These are phyloP conservation scores for Piscicola geometra DNA, from an alignment of 2,888 invertebrate species.

Conservation along the genomic window DNA sequence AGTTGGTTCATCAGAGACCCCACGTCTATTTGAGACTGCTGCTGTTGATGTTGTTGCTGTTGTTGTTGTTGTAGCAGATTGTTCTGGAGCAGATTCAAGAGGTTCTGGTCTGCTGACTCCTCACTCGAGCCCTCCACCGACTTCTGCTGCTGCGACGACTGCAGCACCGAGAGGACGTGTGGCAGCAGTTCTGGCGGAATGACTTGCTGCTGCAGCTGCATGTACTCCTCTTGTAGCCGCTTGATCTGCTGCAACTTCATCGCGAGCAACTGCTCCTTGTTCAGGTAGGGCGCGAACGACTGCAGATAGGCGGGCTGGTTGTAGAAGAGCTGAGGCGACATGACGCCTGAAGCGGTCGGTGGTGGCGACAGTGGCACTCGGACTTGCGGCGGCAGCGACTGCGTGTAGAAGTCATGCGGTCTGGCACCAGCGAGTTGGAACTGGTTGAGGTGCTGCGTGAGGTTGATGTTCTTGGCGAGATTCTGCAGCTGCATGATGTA, in stretches of 20 bases:
- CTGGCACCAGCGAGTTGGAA: constrained; percentile 5
- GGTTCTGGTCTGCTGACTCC: neutral
- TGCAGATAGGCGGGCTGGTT: neutral
- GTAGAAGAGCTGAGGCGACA: constrained; percentile 27
- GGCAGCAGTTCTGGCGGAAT: constrained; percentile 23
- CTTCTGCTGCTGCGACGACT: neutral
- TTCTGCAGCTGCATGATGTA: constrained; percentile 17
- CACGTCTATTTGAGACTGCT: neutral
- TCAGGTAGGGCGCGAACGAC: neutral
- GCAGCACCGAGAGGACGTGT: constrained; percentile 12
- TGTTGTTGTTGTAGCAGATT: constrained; percentile 18
- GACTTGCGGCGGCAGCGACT: constrained; percentile 29
- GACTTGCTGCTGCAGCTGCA: constrained; percentile 17
- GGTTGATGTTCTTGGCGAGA: neutral
- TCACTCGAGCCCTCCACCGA: neutral
- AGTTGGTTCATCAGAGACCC: neutral
- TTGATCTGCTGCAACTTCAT: constrained; percentile 27
- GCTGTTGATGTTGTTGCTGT: constrained; percentile 3
- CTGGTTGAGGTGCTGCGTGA: constrained; percentile 17
- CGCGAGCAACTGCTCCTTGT: neutral
- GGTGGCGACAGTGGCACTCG: constrained; percentile 16
- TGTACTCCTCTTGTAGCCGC: constrained; percentile 28
- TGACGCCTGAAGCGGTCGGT: constrained; percentile 22
- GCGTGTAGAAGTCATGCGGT: constrained; percentile 30
- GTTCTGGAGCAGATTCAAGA: neutral